Base-by-base conservation (phyloP, 2,797 vertebrate genomes). In the Paguma larvata region DNA sequence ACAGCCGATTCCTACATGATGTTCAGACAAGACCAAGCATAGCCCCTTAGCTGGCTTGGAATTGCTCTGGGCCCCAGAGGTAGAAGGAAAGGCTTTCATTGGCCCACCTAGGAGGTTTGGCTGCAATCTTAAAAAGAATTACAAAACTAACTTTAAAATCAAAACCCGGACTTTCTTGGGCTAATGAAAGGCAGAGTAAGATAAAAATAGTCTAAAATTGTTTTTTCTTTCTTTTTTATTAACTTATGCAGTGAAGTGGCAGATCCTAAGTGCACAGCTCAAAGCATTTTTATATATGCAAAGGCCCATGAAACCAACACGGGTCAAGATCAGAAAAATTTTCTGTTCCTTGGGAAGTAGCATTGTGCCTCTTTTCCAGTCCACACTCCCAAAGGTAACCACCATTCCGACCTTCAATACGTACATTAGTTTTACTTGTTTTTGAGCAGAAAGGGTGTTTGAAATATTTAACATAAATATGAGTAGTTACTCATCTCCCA, bases 81-180 rank as follows among this genome's bases (percentile, higher is more conserved):
- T 41, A 38, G 56, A 62, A 92, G 19, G 16, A 63, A 77, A 95
- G 34, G 2, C 3, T 19, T n/a, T 12, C 5, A 18, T 25, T 41
- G 46, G 4, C 19, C 16, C 23, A 51, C 3, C 16, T 56, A 75
- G 46, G 30, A 85, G 53, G 14, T 51, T 77, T 92, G 4, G 19
- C 25, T 85, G 23, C 5, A 73, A 41, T 73, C 27, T 80, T 95
- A 73, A 95, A 84, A 38, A 63, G 51, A 89, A 77, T 32, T n/a
- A 38, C 7, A 87, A 84, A 63, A 48, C 16, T 88, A 68, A 2
- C 19, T 85, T 68, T 82, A 83, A 92, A 94, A 92, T 6, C 38
- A 97, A 9, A 93, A 51, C 23, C 1, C n/a, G 62, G 72, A 82
- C 14, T 85, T 94, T 85, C 62, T 80, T 95, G 30, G 48, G 16